Percentiles rank a stretch among this genome's conserved stretches.
These are phyloP conservation scores for Metalampra italica DNA, from an alignment of 2,888 invertebrate species.

Conservation along the genomic window DNA sequence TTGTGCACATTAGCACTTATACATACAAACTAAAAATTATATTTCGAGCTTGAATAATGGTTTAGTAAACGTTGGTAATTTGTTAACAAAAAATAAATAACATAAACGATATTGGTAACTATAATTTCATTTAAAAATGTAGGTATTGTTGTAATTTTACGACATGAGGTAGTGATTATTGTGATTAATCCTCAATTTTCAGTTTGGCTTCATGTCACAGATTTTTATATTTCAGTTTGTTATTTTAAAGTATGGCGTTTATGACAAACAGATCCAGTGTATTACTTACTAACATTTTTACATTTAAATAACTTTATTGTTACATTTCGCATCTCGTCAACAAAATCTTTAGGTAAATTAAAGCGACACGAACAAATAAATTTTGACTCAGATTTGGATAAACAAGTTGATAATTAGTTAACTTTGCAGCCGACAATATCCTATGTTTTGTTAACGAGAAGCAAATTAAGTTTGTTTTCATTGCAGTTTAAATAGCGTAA, in stretches of 20 bases:
- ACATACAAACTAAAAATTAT: constrained; percentile 24
- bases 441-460: too few relatives aligned
- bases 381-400: too few relatives aligned
- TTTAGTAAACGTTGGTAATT: constrained; percentile 6
- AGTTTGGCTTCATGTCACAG: constrained; percentile 23
- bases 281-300: background rate
- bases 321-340: too few relatives aligned
- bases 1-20: constrained; percentile 45
- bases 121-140: constrained; percentile 20
- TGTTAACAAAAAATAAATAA: constrained; percentile 25
- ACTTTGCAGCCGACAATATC: too few relatives aligned
- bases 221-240: constrained; percentile 15
- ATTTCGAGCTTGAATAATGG: constrained; percentile 14
- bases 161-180: constrained; percentile 46
- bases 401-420: too few relatives aligned
- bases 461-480: too few relatives aligned
- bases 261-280: background rate
- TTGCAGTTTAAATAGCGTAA: background rate
- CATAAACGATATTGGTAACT: constrained; percentile 31
- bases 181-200: constrained; percentile 17
- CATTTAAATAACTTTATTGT: background rate
- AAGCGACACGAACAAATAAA: too few relatives aligned
- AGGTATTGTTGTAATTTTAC: constrained; percentile 21
- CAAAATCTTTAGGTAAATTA: too few relatives aligned
- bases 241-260: too few relatives aligned